Percentiles rank a stretch among this genome's conserved stretches.
Conservation (phyloP, 1,140 invertebrate species). For the Pomacea maculata region DNA sequence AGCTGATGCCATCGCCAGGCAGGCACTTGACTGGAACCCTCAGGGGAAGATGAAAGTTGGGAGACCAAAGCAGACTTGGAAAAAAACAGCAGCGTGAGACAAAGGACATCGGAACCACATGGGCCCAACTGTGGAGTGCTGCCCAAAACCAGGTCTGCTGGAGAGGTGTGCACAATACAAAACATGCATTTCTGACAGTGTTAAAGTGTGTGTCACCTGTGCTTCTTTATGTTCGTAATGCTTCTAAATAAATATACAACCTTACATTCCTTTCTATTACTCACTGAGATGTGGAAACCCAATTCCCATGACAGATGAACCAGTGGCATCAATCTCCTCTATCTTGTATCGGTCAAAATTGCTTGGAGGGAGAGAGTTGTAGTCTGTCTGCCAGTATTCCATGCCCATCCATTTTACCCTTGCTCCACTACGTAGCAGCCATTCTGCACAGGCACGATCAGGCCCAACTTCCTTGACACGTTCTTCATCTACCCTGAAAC, state of each 20-base stretch:
- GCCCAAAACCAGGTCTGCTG: too few species aligned
- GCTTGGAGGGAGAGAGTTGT: constrained; percentile 73
- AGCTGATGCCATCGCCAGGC: too few species aligned
- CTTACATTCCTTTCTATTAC: constrained; percentile 32
- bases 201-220: too few species aligned
- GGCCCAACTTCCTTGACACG: constrained; percentile 80
- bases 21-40: too few species aligned
- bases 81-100: too few species aligned
- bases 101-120: too few species aligned
- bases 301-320: constrained; percentile 79
- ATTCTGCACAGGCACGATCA: constrained; percentile 89
- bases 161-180: too few species aligned
- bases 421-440: constrained; percentile 85
- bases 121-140: too few species aligned
- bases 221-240: neutral
- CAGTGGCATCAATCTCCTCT: constrained; percentile 78
- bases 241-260: neutral
- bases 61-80: too few species aligned
- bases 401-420: constrained; percentile 74
- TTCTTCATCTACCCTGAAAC: constrained; percentile 73
- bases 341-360: constrained; percentile 68
- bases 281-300: constrained; percentile 83
- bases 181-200: too few species aligned
- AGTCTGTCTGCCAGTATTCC: constrained; percentile 72
- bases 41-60: too few species aligned